Evolutionary conservation across 2,888 invertebrate species (phyloP), one percentile per base, ranked within the genome.

Genomic region (Idaea dimidiata): DNA sequence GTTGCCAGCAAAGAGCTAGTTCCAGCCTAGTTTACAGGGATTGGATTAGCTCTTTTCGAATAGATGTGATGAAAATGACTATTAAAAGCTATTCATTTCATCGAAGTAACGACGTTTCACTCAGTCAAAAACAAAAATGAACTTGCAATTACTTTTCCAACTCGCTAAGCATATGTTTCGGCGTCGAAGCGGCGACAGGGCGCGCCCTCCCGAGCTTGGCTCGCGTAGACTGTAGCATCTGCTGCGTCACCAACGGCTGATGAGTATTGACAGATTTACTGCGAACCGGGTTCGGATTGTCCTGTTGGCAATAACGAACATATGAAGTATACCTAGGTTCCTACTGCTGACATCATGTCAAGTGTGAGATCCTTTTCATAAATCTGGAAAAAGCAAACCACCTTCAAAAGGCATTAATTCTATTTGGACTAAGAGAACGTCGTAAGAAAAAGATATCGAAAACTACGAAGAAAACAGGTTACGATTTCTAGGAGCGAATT

Each of bases 151-250:
- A 91, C 91, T 91, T 91, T 69, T 90, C 91, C 66, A 91, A 74
- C 54, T 91, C 91, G 0, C 78, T 76, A 3, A 91, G 79, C 68
- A 88, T 89, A 70, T 90, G 89, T 66, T 89, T 91, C 0, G 91
- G 90, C 0, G 93, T 92, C 14, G 93, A 90, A n/a, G 93, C 81
- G 60, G 93, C 91, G 56, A 91, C 83, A 8, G 91, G 89, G 18
- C 84, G 85, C 57, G 86, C 82, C 66, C 91, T 87, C 66, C 89
- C 91, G 65, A 94, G 87, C 78, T 89, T 91, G 62, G 92, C 91
- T 60, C 91, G 88, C 64, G 90, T 91, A 16, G 82, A 77, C 73
- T 87, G 84, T 63, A 91, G 74, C 81, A 91, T 84, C 64, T 87
- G 85, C 64, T 86, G 86, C 6, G 91, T 90, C 62, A 91, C 89